Conservation (phyloP, 2,888 invertebrate species). For the Thalpophila matura region DNA sequence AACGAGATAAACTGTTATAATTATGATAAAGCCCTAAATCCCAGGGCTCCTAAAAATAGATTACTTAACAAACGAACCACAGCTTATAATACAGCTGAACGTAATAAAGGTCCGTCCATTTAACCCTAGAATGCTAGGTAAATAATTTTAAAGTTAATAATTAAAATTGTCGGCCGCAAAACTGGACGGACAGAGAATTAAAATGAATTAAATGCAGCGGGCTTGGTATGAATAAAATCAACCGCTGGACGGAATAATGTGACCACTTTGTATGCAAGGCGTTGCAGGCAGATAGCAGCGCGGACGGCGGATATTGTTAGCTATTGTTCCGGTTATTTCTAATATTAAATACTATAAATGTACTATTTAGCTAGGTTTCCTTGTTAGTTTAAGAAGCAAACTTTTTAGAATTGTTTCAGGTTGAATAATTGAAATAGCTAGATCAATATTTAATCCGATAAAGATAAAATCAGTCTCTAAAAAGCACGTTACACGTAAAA, state of each 20-base stretch:
- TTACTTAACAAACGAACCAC: constrained; percentile 34
- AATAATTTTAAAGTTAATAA: constrained; percentile 65
- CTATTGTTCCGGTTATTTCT: constrained; percentile 50
- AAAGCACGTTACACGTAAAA: too few relatives aligned
- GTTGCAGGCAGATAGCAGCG: constrained; percentile 43
- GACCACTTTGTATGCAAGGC: constrained; percentile 66
- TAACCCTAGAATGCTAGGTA: constrained; percentile 51
- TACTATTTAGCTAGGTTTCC: not conserved
- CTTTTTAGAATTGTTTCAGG: not conserved
- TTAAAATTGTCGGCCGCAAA: constrained; percentile 66
- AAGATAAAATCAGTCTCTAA: too few relatives aligned
- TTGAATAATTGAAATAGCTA: not conserved
- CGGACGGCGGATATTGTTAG: constrained; percentile 45
- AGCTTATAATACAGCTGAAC: constrained; percentile 13
- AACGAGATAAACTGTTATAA: constrained; percentile 40
- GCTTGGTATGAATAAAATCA: constrained; percentile 62
- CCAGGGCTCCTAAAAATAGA: constrained; percentile 30
- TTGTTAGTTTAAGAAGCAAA: not conserved
- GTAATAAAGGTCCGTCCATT: constrained; percentile 31
- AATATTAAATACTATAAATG: constrained; percentile 34
- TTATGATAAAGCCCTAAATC: constrained; percentile 27
- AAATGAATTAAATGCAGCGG: constrained; percentile 67
- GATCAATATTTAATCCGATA: too few relatives aligned
- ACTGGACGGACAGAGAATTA: constrained; percentile 60
- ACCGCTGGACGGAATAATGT: constrained; percentile 55